Evolutionary conservation across 2,797 vertebrate genomes (phyloP), one percentile per base, ranked within the genome.

Genomic region (Sciurus carolinensis): DNA sequence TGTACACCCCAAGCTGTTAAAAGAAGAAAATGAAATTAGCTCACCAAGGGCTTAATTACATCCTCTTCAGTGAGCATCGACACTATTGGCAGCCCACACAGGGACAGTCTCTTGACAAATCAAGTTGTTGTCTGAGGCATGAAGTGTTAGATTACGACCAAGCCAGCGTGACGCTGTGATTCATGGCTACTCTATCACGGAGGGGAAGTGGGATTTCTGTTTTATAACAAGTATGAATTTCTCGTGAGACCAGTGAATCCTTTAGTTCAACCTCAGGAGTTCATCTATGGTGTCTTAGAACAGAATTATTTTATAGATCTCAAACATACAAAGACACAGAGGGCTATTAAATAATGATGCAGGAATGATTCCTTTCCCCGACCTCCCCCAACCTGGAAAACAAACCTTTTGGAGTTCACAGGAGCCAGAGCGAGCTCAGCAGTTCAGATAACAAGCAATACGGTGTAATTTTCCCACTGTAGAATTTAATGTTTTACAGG

Each of bases 121-220:
- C 98, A 98, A 99, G 97, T 98, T 98, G 98, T 98, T 98, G 98
- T 98, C 98, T 98, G 98, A 99, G 97, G 98, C 98, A 96, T 98
- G 98, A 99, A 98, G 98, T 98, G 98, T 98, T 98, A 99, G 98
- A 99, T 99, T 98, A 98, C 98, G 98, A 98, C 98, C 96, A 85
- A 98, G 98, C 98, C 97, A 95, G 98, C 66, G 33, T 98, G 98
- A 99, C 89, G 95, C 98, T 98, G 98, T 98, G 98, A 99, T 98
- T 99, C 98, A 96, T 97, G 97, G 98, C 97, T 98, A 96, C 97
- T 98, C 94, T 98, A 95, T 98, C 98, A 98, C 97, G 47, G 94
- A 98, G 97, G 96, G 97, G 98, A 98, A 98, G 98, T 36, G 91
- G 98, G 97, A 98, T 99, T 99, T 98, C 98, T 98, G 97, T 98